phyloP scores from a whole-genome alignment of 2,888 invertebrate genomes.

The Dexiosoma caninum region DNA sequence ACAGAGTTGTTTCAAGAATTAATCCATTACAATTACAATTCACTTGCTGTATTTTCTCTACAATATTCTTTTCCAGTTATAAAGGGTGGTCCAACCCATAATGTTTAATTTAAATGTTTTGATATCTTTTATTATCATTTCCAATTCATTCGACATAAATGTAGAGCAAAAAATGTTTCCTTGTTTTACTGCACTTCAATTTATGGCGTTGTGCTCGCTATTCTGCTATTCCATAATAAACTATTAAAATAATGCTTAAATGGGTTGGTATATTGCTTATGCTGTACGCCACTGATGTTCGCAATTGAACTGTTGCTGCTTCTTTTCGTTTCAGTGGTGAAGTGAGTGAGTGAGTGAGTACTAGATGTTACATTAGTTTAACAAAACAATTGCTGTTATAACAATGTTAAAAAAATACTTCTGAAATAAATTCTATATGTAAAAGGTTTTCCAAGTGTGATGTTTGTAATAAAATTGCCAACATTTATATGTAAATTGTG shows the following conservation, averaged over 20 bases:
- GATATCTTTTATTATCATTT: no score
- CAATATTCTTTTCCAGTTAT: no score
- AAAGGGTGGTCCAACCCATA: no score
- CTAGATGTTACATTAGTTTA: slow-evolving; percentile 14
- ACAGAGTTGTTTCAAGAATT: no score
- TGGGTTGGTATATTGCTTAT: not conserved
- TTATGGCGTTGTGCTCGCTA: no score
- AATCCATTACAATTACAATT: no score
- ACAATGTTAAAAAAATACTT: slow-evolving; percentile 30
- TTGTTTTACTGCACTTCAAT: no score
- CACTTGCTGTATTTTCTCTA: no score
- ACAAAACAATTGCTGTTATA: slow-evolving; percentile 16
- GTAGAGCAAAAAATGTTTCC: no score
- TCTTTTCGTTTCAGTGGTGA: not conserved
- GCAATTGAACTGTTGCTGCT: not conserved
- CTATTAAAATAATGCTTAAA: not conserved
- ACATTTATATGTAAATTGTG: slow-evolving; percentile 28
- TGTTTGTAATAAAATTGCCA: slow-evolving; percentile 20
- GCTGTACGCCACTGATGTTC: not conserved
- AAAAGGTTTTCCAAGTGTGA: slow-evolving; percentile 8
- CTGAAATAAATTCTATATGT: not conserved
- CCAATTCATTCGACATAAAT: no score
- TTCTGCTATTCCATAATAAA: not conserved
- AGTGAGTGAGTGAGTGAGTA: not conserved
- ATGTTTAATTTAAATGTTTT: no score